Evolutionary conservation across 2,797 vertebrate species (phyloP).

Genomic region (Artibeus lituratus): DNA sequence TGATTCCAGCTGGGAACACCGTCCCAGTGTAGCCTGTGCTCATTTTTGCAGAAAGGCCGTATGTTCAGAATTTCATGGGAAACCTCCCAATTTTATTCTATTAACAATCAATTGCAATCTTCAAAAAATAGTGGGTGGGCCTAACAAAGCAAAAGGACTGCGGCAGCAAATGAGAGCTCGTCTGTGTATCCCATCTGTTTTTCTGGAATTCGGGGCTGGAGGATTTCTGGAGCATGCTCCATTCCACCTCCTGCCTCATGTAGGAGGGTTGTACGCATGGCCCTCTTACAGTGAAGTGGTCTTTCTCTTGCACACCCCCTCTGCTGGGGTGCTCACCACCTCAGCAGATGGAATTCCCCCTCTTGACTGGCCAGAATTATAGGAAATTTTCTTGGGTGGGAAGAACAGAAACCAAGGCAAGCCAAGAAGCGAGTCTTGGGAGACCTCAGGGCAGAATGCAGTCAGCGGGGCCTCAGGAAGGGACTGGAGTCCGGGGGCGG

Average conservation of each 20-base stretch:
- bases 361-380: background rate
- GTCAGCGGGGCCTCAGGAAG: background rate
- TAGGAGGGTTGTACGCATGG: background rate
- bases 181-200: background rate
- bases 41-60: background rate
- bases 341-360: background rate
- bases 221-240: background rate
- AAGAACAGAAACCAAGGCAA: background rate
- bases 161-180: background rate
- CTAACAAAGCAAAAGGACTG: background rate
- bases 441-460: background rate
- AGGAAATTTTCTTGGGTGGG: background rate
- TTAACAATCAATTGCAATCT: background rate
- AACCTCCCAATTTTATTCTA: background rate
- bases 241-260: background rate
- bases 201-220: background rate
- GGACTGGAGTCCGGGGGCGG: background rate
- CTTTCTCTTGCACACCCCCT: background rate
- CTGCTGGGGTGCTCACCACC: background rate
- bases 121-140: background rate
- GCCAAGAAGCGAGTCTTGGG: too few relatives aligned
- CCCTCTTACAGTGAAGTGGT: background rate
- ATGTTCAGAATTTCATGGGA: background rate
- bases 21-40: background rate
- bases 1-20: fast-evolving